phyloP scores from a whole-genome alignment of 2,888 invertebrate species.

The Pollenia griseotomentosa region DNA sequence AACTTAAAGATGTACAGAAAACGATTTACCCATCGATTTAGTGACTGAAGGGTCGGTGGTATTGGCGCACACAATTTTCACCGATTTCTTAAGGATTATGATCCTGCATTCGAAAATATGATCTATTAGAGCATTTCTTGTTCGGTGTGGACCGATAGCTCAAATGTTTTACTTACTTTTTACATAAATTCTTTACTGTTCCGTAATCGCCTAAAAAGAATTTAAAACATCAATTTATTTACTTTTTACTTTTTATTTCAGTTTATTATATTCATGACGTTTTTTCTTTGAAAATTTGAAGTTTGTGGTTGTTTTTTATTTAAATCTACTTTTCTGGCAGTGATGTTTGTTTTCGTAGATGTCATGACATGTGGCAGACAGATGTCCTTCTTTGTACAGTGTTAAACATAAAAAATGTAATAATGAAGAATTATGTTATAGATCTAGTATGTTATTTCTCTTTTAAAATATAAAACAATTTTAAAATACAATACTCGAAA shows the following conservation, averaged over 20 bases:
- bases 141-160: not conserved
- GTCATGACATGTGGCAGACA: constrained; percentile 69
- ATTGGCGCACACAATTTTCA: not conserved
- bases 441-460: not conserved
- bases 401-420: constrained; percentile 14
- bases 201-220: constrained; percentile 23
- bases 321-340: constrained; percentile 23
- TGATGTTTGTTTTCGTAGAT: constrained; percentile 31
- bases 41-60: not conserved
- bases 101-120: too few relatives aligned
- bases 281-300: constrained; percentile 22
- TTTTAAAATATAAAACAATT: not conserved
- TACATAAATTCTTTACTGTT: constrained; percentile 7
- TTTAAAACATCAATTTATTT: constrained; percentile 16
- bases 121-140: too few relatives aligned
- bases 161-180: not conserved
- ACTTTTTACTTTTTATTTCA: not conserved
- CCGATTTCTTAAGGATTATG: too few relatives aligned
- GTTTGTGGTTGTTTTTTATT: constrained; percentile 53
- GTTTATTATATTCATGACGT: not conserved
- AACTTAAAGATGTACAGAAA: too few relatives aligned
- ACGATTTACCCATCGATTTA: not conserved
- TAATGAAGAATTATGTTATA: not conserved
- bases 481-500: not conserved
- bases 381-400: constrained; percentile 68